Evolutionary conservation across 2,797 vertebrate genomes (phyloP), one percentile per base, ranked within the genome.

Genomic region (Mycteria americana): DNA sequence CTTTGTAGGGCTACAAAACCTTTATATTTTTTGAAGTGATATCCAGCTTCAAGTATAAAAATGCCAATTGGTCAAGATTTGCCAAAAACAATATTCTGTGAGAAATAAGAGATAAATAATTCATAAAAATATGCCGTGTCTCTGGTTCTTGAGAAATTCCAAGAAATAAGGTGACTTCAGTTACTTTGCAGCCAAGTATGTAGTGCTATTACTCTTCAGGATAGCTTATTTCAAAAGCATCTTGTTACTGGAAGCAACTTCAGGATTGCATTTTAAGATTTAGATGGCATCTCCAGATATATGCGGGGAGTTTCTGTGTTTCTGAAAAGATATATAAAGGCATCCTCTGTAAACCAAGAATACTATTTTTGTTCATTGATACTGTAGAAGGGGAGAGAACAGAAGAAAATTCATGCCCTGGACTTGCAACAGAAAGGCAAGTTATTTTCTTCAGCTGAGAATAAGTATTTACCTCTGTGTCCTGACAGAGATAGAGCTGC

Each of bases 211-310:
- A 33, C 46, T 79, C 48, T 84, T 90, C 48, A 48, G 63, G 70
- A 76, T 11, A 24, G 33, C 78, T 72, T 64, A 27, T 94, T 97
- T 85, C 68, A 83, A 85, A 95, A 95, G 45, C 51, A n/a, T 57
- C 28, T 69, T 85, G 57, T 76, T 74, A 60, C 31, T 74, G 45
- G 57, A 92, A 70, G 35, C 18, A 41, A 5, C 45, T 83, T 83
- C 10, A 11, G 35, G n/a, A 17, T 45, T 86, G 46, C 19, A 57
- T 78, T 85, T 93, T 56, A 86, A 84, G 69, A 79, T 84, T 81
- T 85, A 80, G 43, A 46, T 73, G 70, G 21, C 23, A 21, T 82
- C 28, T 80, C 25, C 54, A 78, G 84, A 37, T 80, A 28, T 1
- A 43, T 28, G 31, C 1, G 1, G 31, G 67, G 64, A 53, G 31